Conservation (phyloP, 2,113 vertebrate genomes). For the Polypterus senegalus region DNA sequence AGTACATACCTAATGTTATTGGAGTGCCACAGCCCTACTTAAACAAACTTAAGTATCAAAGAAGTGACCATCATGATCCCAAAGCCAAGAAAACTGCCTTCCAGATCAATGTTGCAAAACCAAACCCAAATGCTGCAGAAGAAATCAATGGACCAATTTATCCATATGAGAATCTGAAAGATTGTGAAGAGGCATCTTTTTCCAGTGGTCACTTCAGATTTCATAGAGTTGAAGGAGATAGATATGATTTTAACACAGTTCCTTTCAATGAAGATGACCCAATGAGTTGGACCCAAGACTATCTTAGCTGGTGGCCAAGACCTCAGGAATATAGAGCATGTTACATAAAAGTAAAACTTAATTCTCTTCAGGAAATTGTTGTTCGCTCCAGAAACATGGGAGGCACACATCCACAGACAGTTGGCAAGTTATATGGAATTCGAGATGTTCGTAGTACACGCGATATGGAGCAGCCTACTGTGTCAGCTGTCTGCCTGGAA, state of each 20-base stretch:
- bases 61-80: slow-evolving; percentile 76
- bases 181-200: slow-evolving; percentile 79
- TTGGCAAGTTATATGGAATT: slow-evolving; percentile 85
- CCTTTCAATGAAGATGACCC: slow-evolving; percentile 90
- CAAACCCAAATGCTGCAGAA: slow-evolving; percentile 64
- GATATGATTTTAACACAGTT: slow-evolving; percentile 87
- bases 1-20: slow-evolving; percentile 72
- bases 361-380: slow-evolving; percentile 71
- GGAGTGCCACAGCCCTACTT: slow-evolving; percentile 88
- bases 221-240: slow-evolving; percentile 81
- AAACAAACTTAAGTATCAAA: slow-evolving; percentile 76
- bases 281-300: slow-evolving; percentile 93
- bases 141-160: slow-evolving; percentile 88
- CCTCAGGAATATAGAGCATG: slow-evolving; percentile 94
- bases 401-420: slow-evolving; percentile 79
- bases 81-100: slow-evolving; percentile 83
- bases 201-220: slow-evolving; percentile 83
- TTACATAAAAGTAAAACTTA: slow-evolving; percentile 84
- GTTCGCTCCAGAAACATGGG: slow-evolving; percentile 90
- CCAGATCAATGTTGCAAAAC: slow-evolving; percentile 85
- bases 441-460: slow-evolving; percentile 80
- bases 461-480: slow-evolving; percentile 45
- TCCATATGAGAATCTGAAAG: slow-evolving; percentile 68
- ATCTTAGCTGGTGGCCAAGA: slow-evolving; percentile 94
- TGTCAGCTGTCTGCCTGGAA: slow-evolving; percentile 83